Base-by-base conservation (phyloP, 2,113 vertebrate genomes). In the Neotragus pygmaeus region DNA sequence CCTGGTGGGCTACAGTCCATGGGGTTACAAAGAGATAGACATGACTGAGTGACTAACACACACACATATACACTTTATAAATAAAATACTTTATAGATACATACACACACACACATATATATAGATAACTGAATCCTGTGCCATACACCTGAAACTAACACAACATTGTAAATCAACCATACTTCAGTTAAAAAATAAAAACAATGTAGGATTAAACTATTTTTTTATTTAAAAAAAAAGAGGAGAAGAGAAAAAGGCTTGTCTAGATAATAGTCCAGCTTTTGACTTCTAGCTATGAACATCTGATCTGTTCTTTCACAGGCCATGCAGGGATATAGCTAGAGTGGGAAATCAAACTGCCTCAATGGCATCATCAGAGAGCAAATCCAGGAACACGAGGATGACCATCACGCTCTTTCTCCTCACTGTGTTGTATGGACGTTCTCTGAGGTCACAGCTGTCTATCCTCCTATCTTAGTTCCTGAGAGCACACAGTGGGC, bases 301-400 rank as follows among this genome's bases (percentile, higher is more conserved):
- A 88, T 21, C 39, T 5, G 3, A 6, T 7, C 39, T 55, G 5
- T 47, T 91, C 25, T 55, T 62, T 57, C 53, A 15, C 0, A 23
- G 60, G 17, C 15, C 39, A 28, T 2, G 5, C n/a, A 30, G 62
- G 39, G 58, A 73, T 51, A 2, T 7, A 27, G 7, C 33, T 28
- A 70, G 55, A 43, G 39, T 2, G 19, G 43, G 39, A 43, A 60
- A 27, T 27, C 43, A 25, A 43, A 33, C 15, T 1, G 9, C 30
- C 10, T 25, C 5, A 6, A 3, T 3, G 19, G 25, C 33, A 2
- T 23, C 57, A 5, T 11, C 51, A 36, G 87, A 60, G 51, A 66
- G 47, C 28, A 45, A 47, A 53, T 12, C 12, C 13, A 0, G 0
- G 1, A 3, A 17, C 5, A 13, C 6, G 5, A 13, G 45, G 39